Conservation (phyloP, 2,888 invertebrate genomes). For the Melangyna quadrimaculata region DNA sequence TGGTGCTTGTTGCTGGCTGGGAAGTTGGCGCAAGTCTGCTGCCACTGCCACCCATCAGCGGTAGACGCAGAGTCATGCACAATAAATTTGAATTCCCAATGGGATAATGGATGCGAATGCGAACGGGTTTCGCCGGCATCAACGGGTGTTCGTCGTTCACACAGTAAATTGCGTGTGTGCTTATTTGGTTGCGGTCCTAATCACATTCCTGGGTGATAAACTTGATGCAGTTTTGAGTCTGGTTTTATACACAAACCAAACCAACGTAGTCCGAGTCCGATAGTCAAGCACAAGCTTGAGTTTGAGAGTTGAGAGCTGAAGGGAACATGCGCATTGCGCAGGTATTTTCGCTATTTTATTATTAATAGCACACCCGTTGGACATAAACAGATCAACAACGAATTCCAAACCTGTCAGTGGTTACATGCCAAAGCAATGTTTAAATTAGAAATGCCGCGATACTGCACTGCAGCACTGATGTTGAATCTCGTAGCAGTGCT, state of each 20-base stretch:
- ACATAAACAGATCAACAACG: slow-evolving; percentile 71
- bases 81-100: slow-evolving; percentile 64
- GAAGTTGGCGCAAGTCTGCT: slow-evolving; percentile 12
- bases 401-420: slow-evolving; percentile 68
- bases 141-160: slow-evolving; percentile 23
- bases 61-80: slow-evolving; percentile 11
- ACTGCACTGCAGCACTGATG: slow-evolving; percentile 4
- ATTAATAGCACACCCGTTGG: slow-evolving; percentile 72
- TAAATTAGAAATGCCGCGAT: slow-evolving; percentile 64
- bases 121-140: slow-evolving; percentile 57
- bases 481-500: slow-evolving; percentile 35
- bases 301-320: slow-evolving; percentile 16
- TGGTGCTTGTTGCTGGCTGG: no score
- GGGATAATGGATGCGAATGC: slow-evolving; percentile 48
- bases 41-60: slow-evolving; percentile 39
- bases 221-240: slow-evolving; percentile 50
- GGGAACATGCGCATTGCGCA: slow-evolving; percentile 59
- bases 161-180: slow-evolving; percentile 51
- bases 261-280: neutral
- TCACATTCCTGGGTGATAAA: slow-evolving; percentile 69
- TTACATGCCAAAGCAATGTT: slow-evolving; percentile 66
- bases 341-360: slow-evolving; percentile 55
- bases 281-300: neutral
- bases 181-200: slow-evolving; percentile 64
- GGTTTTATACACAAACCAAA: slow-evolving; percentile 10